Base-by-base conservation (phyloP, 2,888 invertebrate species). In the Mechanitis mazaeus region DNA sequence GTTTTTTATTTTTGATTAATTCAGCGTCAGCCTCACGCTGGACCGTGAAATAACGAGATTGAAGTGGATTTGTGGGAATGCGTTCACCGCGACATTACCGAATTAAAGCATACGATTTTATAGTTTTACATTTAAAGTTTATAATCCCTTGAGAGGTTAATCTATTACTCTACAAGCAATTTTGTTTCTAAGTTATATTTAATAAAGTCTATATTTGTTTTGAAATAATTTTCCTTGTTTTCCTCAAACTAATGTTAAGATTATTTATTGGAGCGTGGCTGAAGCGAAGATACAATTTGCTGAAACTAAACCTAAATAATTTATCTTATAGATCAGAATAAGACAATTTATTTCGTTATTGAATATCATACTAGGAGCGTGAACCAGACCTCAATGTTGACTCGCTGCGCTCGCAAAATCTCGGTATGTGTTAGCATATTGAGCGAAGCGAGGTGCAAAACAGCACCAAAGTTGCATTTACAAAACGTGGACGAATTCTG, bases 1-100 rank as follows among this genome's bases (percentile, higher is more conserved):
- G 33, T 57, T n/a, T 33, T 11, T 57, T 9, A 54, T 59, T 9
- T 54, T 54, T 20, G 33, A 42, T 58, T 53, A 28, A 55, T 33
- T 42, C 45, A 11, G 35, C 9, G 11, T 35, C 33, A 45, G n/a
- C 45, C 45, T 58, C 35, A 35, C 55, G 33, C 33, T 28, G 20
- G 33, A 58, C 50, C 58, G 61, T 62, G 50, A 62, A 62, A 55
- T 62, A 20, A 55, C 55, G 20, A 47, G 38, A 47, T 55, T 38
- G 47, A 31, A 33, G 31, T 45, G 38, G 28, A 47, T 31, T 55
- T 55, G 59, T 59, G 58, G 54, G 58, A 58, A 58, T 45, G n/a
- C 12, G 7, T 33, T 33, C 28, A 45, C 45, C 45, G 45, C 33
- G 53, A 45, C 45, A 28, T 31, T 54, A 4, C 9, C 33, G 4